A percentile compares a stretch with the other conserved stretches of the same genome.
These are phyloP conservation scores for Coregonus ussuriensis DNA, from an alignment of 2,797 vertebrate species.

Conservation along the genomic window DNA sequence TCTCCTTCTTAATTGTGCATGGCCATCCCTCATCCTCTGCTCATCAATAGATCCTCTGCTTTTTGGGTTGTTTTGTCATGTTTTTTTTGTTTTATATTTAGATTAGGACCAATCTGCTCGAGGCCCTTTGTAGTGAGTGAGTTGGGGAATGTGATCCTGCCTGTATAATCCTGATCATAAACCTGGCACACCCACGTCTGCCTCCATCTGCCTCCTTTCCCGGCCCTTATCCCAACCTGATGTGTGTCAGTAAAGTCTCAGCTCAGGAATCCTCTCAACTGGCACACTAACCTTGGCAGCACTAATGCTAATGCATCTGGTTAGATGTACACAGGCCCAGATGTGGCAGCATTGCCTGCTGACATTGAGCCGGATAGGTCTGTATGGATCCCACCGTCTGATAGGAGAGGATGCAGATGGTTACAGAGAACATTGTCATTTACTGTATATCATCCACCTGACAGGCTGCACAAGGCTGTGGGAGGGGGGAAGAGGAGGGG, in stretches of 20 bases:
- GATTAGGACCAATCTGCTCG: not conserved
- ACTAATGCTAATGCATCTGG: not conserved
- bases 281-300: slow-evolving; percentile 56
- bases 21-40: slow-evolving; percentile 8
- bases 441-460: slow-evolving; percentile 15
- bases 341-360: slow-evolving; percentile 32
- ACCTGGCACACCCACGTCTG: not conserved
- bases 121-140: not conserved
- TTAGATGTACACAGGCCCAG: slow-evolving; percentile 44
- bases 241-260: slow-evolving; percentile 11
- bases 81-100: slow-evolving; percentile 13
- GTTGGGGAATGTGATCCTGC: not conserved
- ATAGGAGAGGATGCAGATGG: slow-evolving; percentile 27
- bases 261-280: slow-evolving; percentile 29
- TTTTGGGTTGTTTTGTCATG: slow-evolving; percentile 23
- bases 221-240: not conserved
- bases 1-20: slow-evolving; percentile 34
- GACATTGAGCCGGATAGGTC: slow-evolving; percentile 3
- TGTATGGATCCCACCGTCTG: slow-evolving; percentile 31
- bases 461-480: not conserved
- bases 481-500: not conserved
- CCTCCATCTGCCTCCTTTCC: not conserved
- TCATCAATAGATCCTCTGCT: slow-evolving; percentile 2
- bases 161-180: slow-evolving; percentile 49
- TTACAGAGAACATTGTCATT: slow-evolving; percentile 28